Evolutionary conservation across 2,888 invertebrate species (phyloP).

Genomic region (Pachymerium ferrugineum): DNA sequence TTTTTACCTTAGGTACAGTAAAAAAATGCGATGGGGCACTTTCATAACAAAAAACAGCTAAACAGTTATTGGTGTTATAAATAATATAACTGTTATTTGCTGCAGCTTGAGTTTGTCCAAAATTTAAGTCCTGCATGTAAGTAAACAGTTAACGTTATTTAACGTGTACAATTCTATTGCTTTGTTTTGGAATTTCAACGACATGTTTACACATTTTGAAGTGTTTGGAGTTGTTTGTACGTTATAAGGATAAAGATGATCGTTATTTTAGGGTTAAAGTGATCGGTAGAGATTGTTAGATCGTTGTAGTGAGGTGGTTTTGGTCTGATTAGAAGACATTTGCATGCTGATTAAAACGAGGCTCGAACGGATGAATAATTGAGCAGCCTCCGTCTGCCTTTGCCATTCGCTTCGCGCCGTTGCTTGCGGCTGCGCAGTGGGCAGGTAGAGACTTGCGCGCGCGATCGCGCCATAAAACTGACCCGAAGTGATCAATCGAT

Average conservation of each 20-base stretch:
- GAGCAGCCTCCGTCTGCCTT: conserved; percentile 6
- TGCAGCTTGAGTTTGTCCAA: no score
- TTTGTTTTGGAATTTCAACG: no score
- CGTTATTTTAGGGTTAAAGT: neutral
- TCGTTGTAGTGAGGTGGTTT: conserved; percentile 1
- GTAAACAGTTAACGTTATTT: no score
- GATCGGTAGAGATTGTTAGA: neutral
- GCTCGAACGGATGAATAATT: conserved; percentile 9
- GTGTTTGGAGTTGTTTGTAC: neutral
- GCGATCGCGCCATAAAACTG: neutral
- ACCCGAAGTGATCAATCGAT: conserved; percentile 17
- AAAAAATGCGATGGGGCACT: no score
- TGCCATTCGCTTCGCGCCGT: conserved; percentile 12
- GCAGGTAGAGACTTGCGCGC: conserved; percentile 10
- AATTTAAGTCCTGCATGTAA: no score
- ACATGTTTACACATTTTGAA: no score
- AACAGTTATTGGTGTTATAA: no score
- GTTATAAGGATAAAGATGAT: neutral
- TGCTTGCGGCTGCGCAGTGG: conserved; percentile 16
- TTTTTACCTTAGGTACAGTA: no score
- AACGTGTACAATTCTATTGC: no score
- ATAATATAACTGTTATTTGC: no score
- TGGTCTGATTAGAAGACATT: conserved; percentile 15
- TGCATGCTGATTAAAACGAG: conserved; percentile 18
- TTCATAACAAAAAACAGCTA: no score